These are phyloP conservation scores for Philonicus albiceps DNA, from an alignment of 2,888 invertebrate species.

Conservation along the genomic window DNA sequence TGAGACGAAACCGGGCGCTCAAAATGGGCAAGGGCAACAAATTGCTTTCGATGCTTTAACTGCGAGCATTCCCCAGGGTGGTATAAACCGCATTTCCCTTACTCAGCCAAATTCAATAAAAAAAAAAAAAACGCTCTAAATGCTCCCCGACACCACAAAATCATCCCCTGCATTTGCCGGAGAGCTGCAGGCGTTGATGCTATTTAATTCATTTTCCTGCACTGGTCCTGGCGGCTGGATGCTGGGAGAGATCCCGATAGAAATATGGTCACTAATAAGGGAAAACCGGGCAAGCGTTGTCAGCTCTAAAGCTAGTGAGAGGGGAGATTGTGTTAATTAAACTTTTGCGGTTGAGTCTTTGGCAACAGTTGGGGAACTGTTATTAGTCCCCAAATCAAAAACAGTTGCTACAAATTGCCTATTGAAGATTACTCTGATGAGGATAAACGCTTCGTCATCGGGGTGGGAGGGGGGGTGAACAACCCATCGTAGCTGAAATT, in stretches of 20 bases:
- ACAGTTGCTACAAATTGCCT: constrained; percentile 20
- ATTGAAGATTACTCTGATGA: constrained; percentile 6
- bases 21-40: constrained; percentile 40
- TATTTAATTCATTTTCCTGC: constrained; percentile 10
- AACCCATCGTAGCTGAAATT: background rate
- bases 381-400: constrained; percentile 36
- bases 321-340: constrained; percentile 29
- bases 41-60: constrained; percentile 49
- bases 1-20: background rate
- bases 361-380: constrained; percentile 26
- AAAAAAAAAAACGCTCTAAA: constrained; percentile 48
- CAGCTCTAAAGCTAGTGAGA: background rate
- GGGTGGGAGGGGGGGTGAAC: background rate
- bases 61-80: constrained; percentile 42
- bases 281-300: background rate
- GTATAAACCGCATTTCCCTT: constrained; percentile 47
- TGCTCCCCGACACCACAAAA: constrained; percentile 40
- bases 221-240: background rate
- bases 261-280: constrained; percentile 31
- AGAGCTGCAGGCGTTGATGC: constrained; percentile 8
- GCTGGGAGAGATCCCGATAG: background rate
- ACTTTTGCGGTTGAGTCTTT: constrained; percentile 15
- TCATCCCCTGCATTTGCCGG: constrained; percentile 47
- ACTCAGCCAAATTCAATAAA: constrained; percentile 48
- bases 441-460: background rate